Evolutionary conservation across 2,113 vertebrate genomes (phyloP), one percentile per base, ranked within the genome.

Genomic region (Otocyon megalotis): DNA sequence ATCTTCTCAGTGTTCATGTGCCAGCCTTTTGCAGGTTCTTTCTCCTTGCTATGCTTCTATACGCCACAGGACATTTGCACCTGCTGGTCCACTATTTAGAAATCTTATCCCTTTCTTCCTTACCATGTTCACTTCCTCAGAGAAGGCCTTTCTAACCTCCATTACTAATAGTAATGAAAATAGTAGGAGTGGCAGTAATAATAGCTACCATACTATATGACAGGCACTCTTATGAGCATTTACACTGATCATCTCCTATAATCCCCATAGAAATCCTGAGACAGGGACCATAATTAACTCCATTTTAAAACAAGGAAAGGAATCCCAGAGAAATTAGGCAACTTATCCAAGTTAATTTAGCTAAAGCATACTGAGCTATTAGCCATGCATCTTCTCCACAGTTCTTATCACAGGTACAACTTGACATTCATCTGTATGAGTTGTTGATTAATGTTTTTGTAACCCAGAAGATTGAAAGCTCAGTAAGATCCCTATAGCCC

Each of bases 391-490:
- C 37, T 2, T 95, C 37, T 53, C 65, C 43, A 28, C 2, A 24
- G n/a, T 4, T 94, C 63, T 93, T 74, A 53, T 54, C 71, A 43
- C 17, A 82, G 11, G n/a, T 54, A 0, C 15, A 94, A 60, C 54
- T 77, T 8, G 3, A 30, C 19, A 30, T 96, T 79, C 50, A 80
- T 65, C 93, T 62, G 16, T 12, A 28, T 63, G 22, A 85, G 28
- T 53, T 82, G 12, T 76, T 91, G 58, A 92, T 95, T 93, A 79
- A 69, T 60, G 26, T 84, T 17, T 76, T 93, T 56, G 19, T 86
- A 93, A 32, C 43, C 20, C n/a, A 71, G 43, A 71, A 77, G 13
- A 43, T 22, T 90, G 13, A 81, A 81, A 93, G 0, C 48, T 60
- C 53, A 76, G 19, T 86, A 60, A 90, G 9, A 10, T 97, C 62